These are phyloP conservation scores for Ferrisia virgata DNA, from an alignment of 2,888 invertebrate species.

Conservation along the genomic window DNA sequence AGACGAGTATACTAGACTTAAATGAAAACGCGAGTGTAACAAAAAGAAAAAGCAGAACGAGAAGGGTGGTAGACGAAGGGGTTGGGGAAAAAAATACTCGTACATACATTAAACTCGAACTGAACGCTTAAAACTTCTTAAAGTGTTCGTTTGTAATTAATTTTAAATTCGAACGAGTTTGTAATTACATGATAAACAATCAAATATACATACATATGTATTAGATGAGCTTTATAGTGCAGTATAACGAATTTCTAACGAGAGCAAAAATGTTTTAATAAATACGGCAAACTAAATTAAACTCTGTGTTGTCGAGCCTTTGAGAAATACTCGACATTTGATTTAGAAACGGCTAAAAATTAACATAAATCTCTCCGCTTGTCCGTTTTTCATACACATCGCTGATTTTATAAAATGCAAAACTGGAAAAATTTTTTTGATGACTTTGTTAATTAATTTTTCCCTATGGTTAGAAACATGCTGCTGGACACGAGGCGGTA, in stretches of 20 bases:
- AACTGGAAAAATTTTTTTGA: background rate
- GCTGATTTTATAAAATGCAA: background rate
- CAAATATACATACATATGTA: background rate
- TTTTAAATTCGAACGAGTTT: conserved; percentile 14
- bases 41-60: background rate
- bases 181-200: conserved; percentile 9
- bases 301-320: background rate
- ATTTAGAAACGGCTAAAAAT: background rate
- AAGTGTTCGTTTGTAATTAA: conserved; percentile 1
- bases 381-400: background rate
- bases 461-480: background rate
- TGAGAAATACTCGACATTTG: background rate
- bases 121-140: conserved; percentile 3
- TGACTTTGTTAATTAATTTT: conserved; percentile 9
- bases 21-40: background rate
- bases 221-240: background rate
- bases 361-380: background rate
- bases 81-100: background rate
- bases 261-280: background rate
- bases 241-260: background rate
- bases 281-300: background rate
- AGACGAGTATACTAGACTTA: background rate
- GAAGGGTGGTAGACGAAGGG: background rate
- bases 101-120: background rate
- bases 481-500: background rate